Conservation (phyloP, 2,888 invertebrate genomes). For the Ernsta delagoae region DNA sequence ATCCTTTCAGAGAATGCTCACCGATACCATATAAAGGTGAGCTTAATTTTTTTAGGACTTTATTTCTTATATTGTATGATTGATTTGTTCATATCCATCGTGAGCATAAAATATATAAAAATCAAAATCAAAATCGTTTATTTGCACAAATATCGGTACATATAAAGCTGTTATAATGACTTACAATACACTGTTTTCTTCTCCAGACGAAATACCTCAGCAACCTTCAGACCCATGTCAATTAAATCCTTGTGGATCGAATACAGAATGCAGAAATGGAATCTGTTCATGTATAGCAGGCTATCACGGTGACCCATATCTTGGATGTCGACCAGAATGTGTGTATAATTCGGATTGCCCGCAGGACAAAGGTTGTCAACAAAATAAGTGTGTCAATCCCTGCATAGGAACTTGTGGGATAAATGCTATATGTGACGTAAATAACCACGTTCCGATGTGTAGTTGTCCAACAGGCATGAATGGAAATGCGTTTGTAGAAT, state of each 20-base stretch:
- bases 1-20: slow-evolving; percentile 88
- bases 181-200: too few relatives aligned
- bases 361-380: slow-evolving; percentile 86
- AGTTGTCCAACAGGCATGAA: slow-evolving; percentile 87
- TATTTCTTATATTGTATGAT: too few relatives aligned
- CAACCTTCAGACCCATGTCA: slow-evolving; percentile 80
- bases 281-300: slow-evolving; percentile 85
- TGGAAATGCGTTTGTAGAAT: slow-evolving; percentile 88
- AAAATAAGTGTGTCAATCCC: slow-evolving; percentile 89
- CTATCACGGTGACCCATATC: slow-evolving; percentile 87
- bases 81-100: too few relatives aligned
- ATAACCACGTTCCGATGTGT: slow-evolving; percentile 90
- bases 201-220: slow-evolving; percentile 55
- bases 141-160: too few relatives aligned
- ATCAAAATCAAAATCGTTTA: too few relatives aligned
- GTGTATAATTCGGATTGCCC: slow-evolving; percentile 88
- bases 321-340: slow-evolving; percentile 89
- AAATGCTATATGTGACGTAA: slow-evolving; percentile 89
- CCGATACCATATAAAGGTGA: slow-evolving; percentile 80
- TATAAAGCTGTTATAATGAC: too few relatives aligned
- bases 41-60: slow-evolving; percentile 5
- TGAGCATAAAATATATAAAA: not conserved
- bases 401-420: slow-evolving; percentile 89
- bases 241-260: slow-evolving; percentile 87
- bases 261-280: slow-evolving; percentile 84